These are phyloP conservation scores for Ophthalmolycus amberensis DNA, from an alignment of 2,113 vertebrate genomes.

Conservation along the genomic window DNA sequence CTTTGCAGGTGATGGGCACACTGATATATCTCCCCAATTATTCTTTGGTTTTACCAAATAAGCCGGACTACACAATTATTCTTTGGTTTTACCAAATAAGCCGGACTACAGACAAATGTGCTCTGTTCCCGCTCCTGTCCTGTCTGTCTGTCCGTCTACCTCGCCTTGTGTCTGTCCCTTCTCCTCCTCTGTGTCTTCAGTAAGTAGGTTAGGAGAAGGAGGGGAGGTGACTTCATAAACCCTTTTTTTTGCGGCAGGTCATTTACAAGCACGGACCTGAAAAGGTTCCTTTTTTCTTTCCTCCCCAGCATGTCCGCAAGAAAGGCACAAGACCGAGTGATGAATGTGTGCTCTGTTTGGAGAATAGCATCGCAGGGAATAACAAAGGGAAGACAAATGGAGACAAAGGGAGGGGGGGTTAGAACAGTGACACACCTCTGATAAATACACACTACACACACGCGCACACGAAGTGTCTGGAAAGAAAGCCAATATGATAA, in stretches of 20 bases:
- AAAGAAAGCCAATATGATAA: conserved; percentile 50
- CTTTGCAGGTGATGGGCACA: not conserved
- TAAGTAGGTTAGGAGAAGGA: conserved; percentile 55
- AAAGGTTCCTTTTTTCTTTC: conserved; percentile 11
- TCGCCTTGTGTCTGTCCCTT: not conserved
- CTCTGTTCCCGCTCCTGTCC: not conserved
- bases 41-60: not conserved
- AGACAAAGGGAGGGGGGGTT: not conserved
- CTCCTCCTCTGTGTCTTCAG: conserved; percentile 30
- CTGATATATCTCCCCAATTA: not conserved
- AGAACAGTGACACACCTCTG: conserved; percentile 1
- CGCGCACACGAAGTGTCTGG: conserved; percentile 18
- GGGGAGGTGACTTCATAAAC: conserved; percentile 49
- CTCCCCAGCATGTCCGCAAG: conserved; percentile 30
- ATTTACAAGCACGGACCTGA: conserved; percentile 47
- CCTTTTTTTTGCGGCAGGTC: conserved; percentile 43
- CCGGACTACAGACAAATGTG: not conserved
- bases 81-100: not conserved
- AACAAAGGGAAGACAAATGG: no score
- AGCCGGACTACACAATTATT: not conserved
- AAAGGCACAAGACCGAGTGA: conserved; percentile 53
- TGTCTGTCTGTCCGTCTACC: not conserved
- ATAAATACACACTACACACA: not conserved
- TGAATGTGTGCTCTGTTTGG: conserved; percentile 58
- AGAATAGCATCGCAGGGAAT: conserved; percentile 36